A percentile compares a stretch with the other conserved stretches of the same genome.
phyloP scores from a whole-genome alignment of 1,140 invertebrate species.

The Drosophila novamexicana region DNA sequence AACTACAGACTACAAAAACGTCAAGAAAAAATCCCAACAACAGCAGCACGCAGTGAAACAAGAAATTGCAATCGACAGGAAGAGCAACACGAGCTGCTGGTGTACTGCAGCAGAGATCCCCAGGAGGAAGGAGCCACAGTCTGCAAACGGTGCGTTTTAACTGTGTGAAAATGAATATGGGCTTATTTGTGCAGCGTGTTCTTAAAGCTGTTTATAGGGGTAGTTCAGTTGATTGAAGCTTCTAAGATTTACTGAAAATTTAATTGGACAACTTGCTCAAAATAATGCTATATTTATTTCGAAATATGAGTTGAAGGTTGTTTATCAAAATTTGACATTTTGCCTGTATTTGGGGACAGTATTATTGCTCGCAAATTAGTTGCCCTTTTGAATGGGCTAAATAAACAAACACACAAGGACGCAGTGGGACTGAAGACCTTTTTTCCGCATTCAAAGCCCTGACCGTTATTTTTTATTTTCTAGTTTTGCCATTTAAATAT shows the following conservation, averaged over 20 bases:
- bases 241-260: no score
- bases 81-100: slow-evolving; percentile 14
- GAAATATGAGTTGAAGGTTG: slow-evolving; percentile 14
- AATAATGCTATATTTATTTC: neutral
- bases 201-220: neutral
- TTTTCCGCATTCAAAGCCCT: slow-evolving; percentile 51
- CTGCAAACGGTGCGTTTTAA: slow-evolving; percentile 24
- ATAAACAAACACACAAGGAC: slow-evolving; percentile 48
- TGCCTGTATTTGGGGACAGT: slow-evolving; percentile 37
- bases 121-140: neutral
- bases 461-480: slow-evolving; percentile 55
- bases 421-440: slow-evolving; percentile 50
- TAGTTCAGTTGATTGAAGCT: no score
- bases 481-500: slow-evolving; percentile 76
- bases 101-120: neutral
- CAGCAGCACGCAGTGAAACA: slow-evolving; percentile 37
- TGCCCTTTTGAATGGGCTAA: slow-evolving; percentile 62
- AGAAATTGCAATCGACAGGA: slow-evolving; percentile 54
- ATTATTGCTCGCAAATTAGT: slow-evolving; percentile 59
- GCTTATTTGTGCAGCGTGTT: slow-evolving; percentile 8
- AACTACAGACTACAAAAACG: slow-evolving; percentile 11
- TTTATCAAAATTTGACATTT: slow-evolving; percentile 37
- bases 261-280: neutral
- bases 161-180: slow-evolving; percentile 6
- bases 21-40: slow-evolving; percentile 6